A percentile compares a stretch with the other conserved stretches of the same genome.
These are phyloP conservation scores for Octopus sinensis DNA, from an alignment of 1,140 invertebrate genomes.

Conservation along the genomic window DNA sequence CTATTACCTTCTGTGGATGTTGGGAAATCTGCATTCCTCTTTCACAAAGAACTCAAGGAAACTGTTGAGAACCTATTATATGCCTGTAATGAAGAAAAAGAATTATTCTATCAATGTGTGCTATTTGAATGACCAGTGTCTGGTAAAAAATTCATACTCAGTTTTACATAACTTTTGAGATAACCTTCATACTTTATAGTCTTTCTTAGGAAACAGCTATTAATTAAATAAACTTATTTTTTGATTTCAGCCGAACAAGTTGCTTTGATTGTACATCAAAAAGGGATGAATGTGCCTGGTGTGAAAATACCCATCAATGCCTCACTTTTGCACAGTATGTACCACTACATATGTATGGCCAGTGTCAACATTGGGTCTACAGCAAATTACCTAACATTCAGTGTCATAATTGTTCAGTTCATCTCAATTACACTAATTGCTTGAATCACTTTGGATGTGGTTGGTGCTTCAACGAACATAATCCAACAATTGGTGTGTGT, in stretches of 20 bases:
- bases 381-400: slow-evolving; percentile 38
- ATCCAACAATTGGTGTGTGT: slow-evolving; percentile 76
- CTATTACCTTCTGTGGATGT: too few species aligned
- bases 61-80: too few species aligned
- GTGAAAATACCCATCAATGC: slow-evolving; percentile 82
- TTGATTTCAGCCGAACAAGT: slow-evolving; percentile 62
- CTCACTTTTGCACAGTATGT: slow-evolving; percentile 93
- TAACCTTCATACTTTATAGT: too few species aligned
- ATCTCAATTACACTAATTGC: slow-evolving; percentile 77
- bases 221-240: background rate
- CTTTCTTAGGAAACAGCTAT: too few species aligned
- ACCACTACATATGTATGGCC: slow-evolving; percentile 86
- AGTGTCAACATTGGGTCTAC: slow-evolving; percentile 90
- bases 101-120: too few species aligned
- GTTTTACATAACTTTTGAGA: too few species aligned
- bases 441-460: slow-evolving; percentile 81
- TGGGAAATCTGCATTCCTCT: too few species aligned
- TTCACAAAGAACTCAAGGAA: too few species aligned
- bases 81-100: too few species aligned
- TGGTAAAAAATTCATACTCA: too few species aligned
- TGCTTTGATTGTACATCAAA: slow-evolving; percentile 81
- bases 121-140: too few species aligned
- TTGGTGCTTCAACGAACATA: slow-evolving; percentile 86
- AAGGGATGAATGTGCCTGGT: slow-evolving; percentile 89
- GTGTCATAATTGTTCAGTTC: slow-evolving; percentile 77